Percentiles rank a stretch among this genome's conserved stretches.
Conservation (phyloP, 2,888 invertebrate species). For the Caenorhabditis sp. region DNA sequence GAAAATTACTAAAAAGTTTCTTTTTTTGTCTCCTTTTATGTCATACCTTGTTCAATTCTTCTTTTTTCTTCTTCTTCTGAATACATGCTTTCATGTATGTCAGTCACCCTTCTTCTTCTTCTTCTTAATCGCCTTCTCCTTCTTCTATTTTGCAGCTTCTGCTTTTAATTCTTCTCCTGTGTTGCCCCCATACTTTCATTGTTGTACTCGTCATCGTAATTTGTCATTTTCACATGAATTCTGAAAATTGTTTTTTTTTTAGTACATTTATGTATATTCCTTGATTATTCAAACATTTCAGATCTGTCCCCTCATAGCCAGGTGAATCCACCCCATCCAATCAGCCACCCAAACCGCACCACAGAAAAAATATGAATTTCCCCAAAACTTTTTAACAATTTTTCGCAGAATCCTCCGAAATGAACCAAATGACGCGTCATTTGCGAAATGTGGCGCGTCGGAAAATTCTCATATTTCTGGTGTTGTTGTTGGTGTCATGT, state of each 20-base stretch:
- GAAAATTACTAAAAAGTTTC: background rate
- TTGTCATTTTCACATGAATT: background rate
- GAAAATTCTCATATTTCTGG: constrained; percentile 20
- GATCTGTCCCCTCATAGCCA: too few species aligned
- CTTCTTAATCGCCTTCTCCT: background rate
- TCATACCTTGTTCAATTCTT: background rate
- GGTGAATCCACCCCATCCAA: too few species aligned
- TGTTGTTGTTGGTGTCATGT: constrained; percentile 13
- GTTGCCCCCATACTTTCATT: background rate
- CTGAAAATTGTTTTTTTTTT: too few species aligned
- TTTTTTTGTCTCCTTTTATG: background rate
- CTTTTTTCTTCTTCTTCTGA: background rate
- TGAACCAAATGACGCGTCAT: constrained; percentile 40
- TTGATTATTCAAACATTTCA: too few species aligned
- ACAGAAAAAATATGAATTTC: background rate
- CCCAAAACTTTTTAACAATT: background rate
- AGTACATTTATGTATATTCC: too few species aligned
- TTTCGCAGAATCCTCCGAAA: background rate
- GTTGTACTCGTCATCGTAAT: background rate
- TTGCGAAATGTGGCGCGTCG: constrained; percentile 35
- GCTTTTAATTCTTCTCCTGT: constrained; percentile 1
- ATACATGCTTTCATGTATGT: background rate
- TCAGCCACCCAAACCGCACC: too few species aligned
- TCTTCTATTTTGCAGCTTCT: background rate
- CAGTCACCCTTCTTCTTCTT: background rate